Evolutionary conservation across 2,797 vertebrate species (phyloP), one percentile per base, ranked within the genome.

Genomic region (Delichon dasypus): DNA sequence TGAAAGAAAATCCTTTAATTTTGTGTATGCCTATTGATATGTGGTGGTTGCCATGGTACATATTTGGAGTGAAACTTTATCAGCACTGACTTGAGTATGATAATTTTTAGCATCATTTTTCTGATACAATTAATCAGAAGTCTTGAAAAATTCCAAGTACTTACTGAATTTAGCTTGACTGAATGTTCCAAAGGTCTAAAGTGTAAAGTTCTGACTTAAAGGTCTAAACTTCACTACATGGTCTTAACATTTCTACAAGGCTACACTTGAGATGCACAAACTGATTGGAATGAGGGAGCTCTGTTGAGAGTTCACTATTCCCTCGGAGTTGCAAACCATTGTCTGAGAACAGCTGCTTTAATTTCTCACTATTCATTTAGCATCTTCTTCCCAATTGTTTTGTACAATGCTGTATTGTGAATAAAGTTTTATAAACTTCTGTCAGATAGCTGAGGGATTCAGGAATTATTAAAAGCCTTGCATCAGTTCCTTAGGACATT

Each of bases 1-100:
- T 78, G 74, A 94, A 96, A 91, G 82, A 54, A 93, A 91, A 90
- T 76, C 90, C 70, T 93, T 94, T 95, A 80, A 77, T 95, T 97
- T 91, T 85, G 45, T 93, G 65, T 89, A 60, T 88, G 34, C n/a
- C 53, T 91, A 60, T 88, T 96, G 75, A 79, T 68, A 80, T 50
- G 32, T 91, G 66, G 54, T 3, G 7, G 57, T 93, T 96, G 53
- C 86, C 74, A 15, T 91, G 81, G 32, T 32, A 61, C 80, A 74
- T 51, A 44, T 80, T 88, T 83, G 51, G 64, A 88, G 53, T 21
- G n/a, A 76, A 86, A 60, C 38, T 73, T 89, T 68, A 32, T 26
- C 45, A 66, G 71, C 18, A 42, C 60, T 55, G 54, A 15, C 23
- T 74, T n/a, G 45, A 58, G 3, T 21, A 34, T 47, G 32, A 29